A percentile compares a stretch with the other conserved stretches of the same genome.
phyloP scores from a whole-genome alignment of 2,888 invertebrate species.

The Dusona sp. region DNA sequence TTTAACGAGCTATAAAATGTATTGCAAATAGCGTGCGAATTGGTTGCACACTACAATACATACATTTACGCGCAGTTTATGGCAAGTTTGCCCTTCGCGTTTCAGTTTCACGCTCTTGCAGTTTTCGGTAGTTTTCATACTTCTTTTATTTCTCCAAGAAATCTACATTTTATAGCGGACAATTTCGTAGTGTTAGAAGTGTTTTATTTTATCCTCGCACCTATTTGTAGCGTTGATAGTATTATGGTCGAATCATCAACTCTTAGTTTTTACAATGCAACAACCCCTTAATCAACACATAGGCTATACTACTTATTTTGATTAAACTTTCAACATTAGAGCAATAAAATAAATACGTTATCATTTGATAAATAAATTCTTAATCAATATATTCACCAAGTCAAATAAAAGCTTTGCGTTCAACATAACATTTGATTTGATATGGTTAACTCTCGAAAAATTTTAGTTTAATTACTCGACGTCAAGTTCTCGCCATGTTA shows the following conservation, averaged over 20 bases:
- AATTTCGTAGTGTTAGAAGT: not conserved
- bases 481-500: not conserved
- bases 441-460: not conserved
- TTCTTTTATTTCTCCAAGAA: not conserved
- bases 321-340: too few relatives aligned
- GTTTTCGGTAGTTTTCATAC: not conserved
- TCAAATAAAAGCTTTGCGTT: not conserved
- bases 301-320: too few relatives aligned
- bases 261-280: not conserved
- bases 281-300: too few relatives aligned
- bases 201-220: not conserved
- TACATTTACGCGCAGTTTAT: not conserved
- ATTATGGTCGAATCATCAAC: not conserved
- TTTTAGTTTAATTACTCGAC: not conserved
- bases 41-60: not conserved
- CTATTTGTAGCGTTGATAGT: not conserved
- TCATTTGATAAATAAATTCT: not conserved
- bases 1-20: slow-evolving; percentile 54
- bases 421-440: not conserved
- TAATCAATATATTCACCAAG: not conserved
- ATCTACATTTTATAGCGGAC: not conserved
- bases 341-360: not conserved
- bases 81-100: not conserved
- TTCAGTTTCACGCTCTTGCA: not conserved
- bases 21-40: slow-evolving; percentile 13